These are phyloP conservation scores for Sparidentex hasta DNA, from an alignment of 2,797 vertebrate species.

Conservation along the genomic window DNA sequence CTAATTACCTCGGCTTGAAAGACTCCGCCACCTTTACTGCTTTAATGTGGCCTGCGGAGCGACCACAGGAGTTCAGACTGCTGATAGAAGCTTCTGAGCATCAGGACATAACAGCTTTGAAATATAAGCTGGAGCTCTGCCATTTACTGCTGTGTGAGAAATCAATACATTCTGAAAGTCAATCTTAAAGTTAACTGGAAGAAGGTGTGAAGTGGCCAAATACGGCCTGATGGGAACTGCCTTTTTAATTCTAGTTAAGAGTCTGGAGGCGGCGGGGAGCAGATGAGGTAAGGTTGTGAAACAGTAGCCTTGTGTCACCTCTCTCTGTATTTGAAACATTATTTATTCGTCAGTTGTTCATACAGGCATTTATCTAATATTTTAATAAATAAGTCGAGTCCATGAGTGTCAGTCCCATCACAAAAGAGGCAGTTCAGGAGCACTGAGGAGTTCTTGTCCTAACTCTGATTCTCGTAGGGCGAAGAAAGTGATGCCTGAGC, in stretches of 20 bases:
- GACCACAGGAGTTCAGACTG: slow-evolving; percentile 10
- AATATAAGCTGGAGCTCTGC: slow-evolving; percentile 30
- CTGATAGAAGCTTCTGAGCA: slow-evolving; percentile 17
- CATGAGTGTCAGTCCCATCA: slow-evolving; percentile 14
- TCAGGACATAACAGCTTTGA: slow-evolving; percentile 18
- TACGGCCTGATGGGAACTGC: slow-evolving; percentile 6
- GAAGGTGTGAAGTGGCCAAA: slow-evolving; percentile 12
- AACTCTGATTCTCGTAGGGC: slow-evolving; percentile 64
- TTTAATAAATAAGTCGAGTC: slow-evolving; percentile 21
- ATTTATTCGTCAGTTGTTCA: neutral
- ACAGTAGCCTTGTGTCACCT: neutral
- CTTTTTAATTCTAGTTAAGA: neutral
- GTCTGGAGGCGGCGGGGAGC: neutral
- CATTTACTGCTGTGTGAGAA: slow-evolving; percentile 44
- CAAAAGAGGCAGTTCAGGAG: slow-evolving; percentile 76
- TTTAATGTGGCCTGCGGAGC: slow-evolving; percentile 1
- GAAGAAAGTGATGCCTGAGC: slow-evolving; percentile 85
- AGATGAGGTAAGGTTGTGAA: neutral
- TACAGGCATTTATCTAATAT: neutral
- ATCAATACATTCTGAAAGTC: slow-evolving; percentile 53
- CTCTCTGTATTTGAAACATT: neutral
- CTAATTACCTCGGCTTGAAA: neutral
- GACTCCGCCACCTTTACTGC: slow-evolving; percentile 8
- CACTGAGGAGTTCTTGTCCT: slow-evolving; percentile 71
- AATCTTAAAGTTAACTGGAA: slow-evolving; percentile 15